Evolutionary conservation across 2,797 vertebrate species (phyloP).

Genomic region (Phrynocephalus guinanensis): DNA sequence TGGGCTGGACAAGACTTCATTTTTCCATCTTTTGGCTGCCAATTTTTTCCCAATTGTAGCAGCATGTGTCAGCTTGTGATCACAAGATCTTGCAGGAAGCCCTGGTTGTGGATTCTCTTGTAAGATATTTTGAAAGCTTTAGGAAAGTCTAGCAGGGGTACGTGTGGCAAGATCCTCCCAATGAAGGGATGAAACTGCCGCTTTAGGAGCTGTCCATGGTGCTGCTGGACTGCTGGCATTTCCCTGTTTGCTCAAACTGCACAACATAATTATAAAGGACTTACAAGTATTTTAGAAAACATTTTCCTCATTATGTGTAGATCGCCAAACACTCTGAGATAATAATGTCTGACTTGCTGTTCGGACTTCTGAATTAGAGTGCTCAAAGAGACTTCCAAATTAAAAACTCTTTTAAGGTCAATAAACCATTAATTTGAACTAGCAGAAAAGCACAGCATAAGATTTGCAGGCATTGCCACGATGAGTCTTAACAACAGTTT

Average conservation of each 20-base stretch:
- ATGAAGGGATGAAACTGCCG: too few relatives aligned
- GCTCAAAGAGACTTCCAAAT: constrained; percentile 9
- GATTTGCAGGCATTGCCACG: background rate
- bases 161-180: background rate
- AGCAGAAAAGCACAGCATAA: background rate
- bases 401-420: background rate
- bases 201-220: background rate
- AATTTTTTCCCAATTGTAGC: background rate
- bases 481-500: constrained; percentile 5
- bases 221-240: background rate
- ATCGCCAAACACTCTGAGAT: background rate
- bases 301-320: background rate
- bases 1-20: too few relatives aligned
- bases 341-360: background rate
- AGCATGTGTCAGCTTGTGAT: background rate
- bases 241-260: background rate
- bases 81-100: background rate
- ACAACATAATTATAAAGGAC: background rate
- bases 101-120: background rate
- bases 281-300: background rate
- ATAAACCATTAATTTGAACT: constrained; percentile 7
- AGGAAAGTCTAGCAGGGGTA: background rate
- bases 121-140: background rate
- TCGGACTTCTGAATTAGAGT: background rate
- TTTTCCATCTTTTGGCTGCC: too few relatives aligned